Evolutionary conservation across 1,140 invertebrate species (phyloP).

Genomic region (Drosophila triauraria): DNA sequence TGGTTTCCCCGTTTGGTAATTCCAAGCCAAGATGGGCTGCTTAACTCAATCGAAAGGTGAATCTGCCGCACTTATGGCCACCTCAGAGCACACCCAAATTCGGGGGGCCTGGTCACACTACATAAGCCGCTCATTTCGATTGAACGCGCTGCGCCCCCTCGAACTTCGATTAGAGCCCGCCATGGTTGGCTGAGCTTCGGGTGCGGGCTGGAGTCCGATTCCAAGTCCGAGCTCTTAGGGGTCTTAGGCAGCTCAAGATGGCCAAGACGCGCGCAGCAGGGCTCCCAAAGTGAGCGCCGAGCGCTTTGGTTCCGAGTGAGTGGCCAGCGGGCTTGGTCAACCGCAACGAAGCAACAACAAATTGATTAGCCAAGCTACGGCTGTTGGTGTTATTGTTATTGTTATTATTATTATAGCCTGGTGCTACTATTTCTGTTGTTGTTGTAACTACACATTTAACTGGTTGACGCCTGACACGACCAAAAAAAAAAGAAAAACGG

Average conservation of each 20-base stretch:
- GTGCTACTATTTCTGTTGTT: neutral
- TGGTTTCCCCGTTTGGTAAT: neutral
- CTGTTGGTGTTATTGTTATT: constrained; percentile 30
- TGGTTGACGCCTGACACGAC: constrained; percentile 59
- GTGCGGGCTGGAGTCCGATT: constrained; percentile 3
- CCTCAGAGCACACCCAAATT: constrained; percentile 18
- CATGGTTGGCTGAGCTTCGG: constrained; percentile 25
- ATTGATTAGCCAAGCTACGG: constrained; percentile 66
- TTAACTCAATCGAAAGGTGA: neutral
- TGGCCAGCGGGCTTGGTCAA: constrained; percentile 72
- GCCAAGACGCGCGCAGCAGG: neutral
- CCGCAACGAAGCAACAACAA: constrained; percentile 65
- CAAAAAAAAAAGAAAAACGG: constrained; percentile 8
- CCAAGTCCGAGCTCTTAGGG: neutral
- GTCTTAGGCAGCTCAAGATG: constrained; percentile 30
- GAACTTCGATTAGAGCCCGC: neutral
- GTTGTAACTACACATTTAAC: constrained; percentile 46
- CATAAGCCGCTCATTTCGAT: constrained; percentile 31
- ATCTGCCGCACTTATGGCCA: constrained; percentile 21
- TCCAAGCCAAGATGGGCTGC: too few species aligned
- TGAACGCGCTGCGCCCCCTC: constrained; percentile 7
- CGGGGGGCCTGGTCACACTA: constrained; percentile 21
- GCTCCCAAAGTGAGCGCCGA: constrained; percentile 3
- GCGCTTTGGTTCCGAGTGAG: constrained; percentile 60
- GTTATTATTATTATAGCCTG: constrained; percentile 15